Evolutionary conservation across 1,140 invertebrate genomes (phyloP).

Genomic region (Luehdorfia chinensis): DNA sequence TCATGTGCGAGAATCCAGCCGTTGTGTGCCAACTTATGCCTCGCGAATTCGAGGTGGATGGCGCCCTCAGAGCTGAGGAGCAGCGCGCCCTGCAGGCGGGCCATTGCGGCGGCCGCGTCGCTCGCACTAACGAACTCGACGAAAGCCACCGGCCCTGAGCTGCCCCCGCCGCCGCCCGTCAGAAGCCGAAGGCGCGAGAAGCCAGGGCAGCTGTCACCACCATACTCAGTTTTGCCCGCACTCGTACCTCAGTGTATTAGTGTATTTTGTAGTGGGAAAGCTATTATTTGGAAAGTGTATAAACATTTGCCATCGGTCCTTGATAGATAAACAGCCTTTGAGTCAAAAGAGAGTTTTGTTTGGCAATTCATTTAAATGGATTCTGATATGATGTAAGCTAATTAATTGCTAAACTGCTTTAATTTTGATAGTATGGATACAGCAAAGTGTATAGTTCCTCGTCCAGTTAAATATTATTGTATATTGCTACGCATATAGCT

Average conservation of each 20-base stretch:
- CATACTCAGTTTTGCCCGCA: constrained; percentile 51
- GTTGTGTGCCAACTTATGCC: constrained; percentile 93
- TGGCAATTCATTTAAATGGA: too few relatives aligned
- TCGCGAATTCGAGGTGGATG: constrained; percentile 98
- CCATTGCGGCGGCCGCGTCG: constrained; percentile 93
- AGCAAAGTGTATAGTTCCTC: too few relatives aligned
- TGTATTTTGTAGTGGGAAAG: background rate
- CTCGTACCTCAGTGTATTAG: constrained; percentile 36
- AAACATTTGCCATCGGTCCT: background rate
- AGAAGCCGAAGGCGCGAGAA: constrained; percentile 98
- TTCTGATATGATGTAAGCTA: too few relatives aligned
- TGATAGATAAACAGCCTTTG: too few relatives aligned
- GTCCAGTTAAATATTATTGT: too few relatives aligned
- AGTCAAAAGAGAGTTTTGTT: too few relatives aligned
- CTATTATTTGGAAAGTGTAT: background rate
- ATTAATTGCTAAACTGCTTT: too few relatives aligned
- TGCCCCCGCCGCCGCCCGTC: constrained; percentile 81
- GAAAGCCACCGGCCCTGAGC: constrained; percentile 87
- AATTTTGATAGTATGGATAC: too few relatives aligned
- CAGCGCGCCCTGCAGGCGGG: constrained; percentile 94
- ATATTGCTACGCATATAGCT: too few relatives aligned
- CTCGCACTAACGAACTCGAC: constrained; percentile 96
- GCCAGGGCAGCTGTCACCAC: constrained; percentile 90
- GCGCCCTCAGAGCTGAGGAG: constrained; percentile 96
- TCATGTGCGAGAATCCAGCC: constrained; percentile 77